Percentiles rank a stretch among this genome's conserved stretches.
phyloP scores from a whole-genome alignment of 1,140 invertebrate genomes.

The Drosophila dunni region DNA sequence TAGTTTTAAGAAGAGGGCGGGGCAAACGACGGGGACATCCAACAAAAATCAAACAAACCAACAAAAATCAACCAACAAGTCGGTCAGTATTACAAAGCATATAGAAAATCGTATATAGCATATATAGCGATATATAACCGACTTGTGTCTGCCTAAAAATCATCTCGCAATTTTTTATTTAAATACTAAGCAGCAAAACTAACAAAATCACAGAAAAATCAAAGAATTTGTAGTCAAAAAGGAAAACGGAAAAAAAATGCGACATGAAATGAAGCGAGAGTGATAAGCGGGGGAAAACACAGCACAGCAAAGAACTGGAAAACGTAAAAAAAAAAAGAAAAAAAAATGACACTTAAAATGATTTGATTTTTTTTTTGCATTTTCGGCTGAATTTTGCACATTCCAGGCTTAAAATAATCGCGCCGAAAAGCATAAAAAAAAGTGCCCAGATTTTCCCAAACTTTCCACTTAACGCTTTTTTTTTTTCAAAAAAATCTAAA shows the following conservation, averaged over 20 bases:
- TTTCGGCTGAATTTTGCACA: slow-evolving; percentile 18
- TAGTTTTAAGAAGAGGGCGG: slow-evolving; percentile 23
- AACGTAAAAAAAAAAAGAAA: neutral
- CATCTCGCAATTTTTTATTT: slow-evolving; percentile 37
- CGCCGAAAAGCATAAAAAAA: slow-evolving; percentile 1
- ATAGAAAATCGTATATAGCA: neutral
- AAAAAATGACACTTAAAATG: neutral
- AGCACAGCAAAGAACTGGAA: neutral
- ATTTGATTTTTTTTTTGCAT: neutral
- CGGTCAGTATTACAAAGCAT: slow-evolving; percentile 18
- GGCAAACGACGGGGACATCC: neutral
- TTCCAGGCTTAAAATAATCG: slow-evolving; percentile 27
- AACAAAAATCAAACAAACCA: neutral
- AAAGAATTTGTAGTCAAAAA: slow-evolving; percentile 19
- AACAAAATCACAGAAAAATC: slow-evolving; percentile 16
- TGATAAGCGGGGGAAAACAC: neutral
- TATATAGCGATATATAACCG: slow-evolving; percentile 13
- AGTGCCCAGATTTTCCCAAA: neutral
- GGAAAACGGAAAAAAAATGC: neutral
- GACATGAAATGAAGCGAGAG: neutral
- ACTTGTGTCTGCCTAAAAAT: slow-evolving; percentile 14
- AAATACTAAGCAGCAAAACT: slow-evolving; percentile 3
- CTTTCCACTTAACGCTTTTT: neutral
- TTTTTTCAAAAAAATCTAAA: no score
- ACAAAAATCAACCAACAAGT: slow-evolving; percentile 13